A percentile compares a stretch with the other conserved stretches of the same genome.
phyloP scores from a whole-genome alignment of 2,797 vertebrate species.

The Tiaroga cobitis region DNA sequence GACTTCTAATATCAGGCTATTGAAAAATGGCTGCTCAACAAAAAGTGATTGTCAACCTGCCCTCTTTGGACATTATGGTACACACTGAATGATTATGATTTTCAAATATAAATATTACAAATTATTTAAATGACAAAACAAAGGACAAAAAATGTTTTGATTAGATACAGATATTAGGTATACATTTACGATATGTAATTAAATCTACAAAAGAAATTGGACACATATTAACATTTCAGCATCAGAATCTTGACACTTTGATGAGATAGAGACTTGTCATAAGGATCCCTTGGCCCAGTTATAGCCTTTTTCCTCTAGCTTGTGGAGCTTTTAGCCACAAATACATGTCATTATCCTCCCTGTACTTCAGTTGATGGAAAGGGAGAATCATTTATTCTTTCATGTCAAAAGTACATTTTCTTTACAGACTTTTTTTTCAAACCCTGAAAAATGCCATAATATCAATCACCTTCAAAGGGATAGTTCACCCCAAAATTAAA shows the following conservation, averaged over 20 bases:
- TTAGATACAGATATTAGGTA: not conserved
- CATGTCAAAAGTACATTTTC: not conserved
- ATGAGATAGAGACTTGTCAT: not conserved
- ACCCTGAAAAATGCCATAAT: not conserved
- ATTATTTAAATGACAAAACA: not conserved
- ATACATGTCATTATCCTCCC: not conserved
- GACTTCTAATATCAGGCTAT: not conserved
- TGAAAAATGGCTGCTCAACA: not conserved
- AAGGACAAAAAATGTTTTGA: not conserved
- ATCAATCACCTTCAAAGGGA: not conserved
- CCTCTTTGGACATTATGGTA: not conserved
- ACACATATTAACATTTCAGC: not conserved
- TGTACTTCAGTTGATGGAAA: not conserved
- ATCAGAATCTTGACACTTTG: not conserved
- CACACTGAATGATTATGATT: not conserved
- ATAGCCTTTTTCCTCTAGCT: not conserved
- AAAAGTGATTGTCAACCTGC: not conserved
- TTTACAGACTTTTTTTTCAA: not conserved
- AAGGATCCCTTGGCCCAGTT: not conserved
- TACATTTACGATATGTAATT: not conserved
- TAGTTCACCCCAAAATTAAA: not conserved
- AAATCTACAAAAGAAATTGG: not conserved
- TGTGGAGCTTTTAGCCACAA: not conserved
- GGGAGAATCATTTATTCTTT: not conserved
- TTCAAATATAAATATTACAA: not conserved